These are phyloP conservation scores for Zoanthus sansibaricus DNA, from an alignment of 92 coral and sea anemone genomes.

Conservation along the genomic window DNA sequence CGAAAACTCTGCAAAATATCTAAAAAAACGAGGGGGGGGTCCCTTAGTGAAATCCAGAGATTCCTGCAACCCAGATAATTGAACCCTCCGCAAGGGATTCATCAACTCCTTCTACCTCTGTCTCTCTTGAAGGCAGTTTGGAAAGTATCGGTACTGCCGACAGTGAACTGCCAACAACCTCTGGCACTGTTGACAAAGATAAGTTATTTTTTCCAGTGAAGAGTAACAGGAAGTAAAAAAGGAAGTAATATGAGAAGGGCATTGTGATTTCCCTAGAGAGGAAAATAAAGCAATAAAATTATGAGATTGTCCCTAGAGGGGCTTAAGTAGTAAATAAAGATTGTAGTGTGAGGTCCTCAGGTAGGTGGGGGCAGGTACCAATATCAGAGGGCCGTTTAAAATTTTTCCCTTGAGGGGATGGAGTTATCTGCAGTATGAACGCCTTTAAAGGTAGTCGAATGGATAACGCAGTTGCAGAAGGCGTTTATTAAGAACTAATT, in stretches of 20 bases:
- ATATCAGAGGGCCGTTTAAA: conserved; percentile 13
- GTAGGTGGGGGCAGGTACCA: not conserved
- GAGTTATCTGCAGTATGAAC: not conserved
- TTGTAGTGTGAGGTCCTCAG: not conserved
- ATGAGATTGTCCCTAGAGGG: too few species aligned
- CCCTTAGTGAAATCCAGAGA: conserved; percentile 30
- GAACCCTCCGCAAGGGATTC: conserved; percentile 44
- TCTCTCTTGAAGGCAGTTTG: not conserved
- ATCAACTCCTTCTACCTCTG: not conserved
- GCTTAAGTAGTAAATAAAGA: not conserved
- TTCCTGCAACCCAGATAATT: conserved; percentile 36
- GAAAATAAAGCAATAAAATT: too few species aligned
- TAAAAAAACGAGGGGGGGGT: too few species aligned
- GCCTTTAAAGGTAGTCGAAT: conserved; percentile 18
- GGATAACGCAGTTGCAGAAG: conserved; percentile 1
- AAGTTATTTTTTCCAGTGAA: conserved; percentile 22
- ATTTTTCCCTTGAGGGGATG: conserved; percentile 3
- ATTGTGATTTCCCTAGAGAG: too few species aligned
- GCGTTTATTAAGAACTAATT: conserved; percentile 17
- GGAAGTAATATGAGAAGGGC: too few species aligned
- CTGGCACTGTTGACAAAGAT: conserved; percentile 9
- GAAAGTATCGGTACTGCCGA: conserved; percentile 11
- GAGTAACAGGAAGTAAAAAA: conserved; percentile 3
- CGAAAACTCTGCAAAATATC: too few species aligned
- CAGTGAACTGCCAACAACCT: conserved; percentile 21